These are phyloP conservation scores for Strix uralensis DNA, from an alignment of 2,113 vertebrate species.

Conservation along the genomic window DNA sequence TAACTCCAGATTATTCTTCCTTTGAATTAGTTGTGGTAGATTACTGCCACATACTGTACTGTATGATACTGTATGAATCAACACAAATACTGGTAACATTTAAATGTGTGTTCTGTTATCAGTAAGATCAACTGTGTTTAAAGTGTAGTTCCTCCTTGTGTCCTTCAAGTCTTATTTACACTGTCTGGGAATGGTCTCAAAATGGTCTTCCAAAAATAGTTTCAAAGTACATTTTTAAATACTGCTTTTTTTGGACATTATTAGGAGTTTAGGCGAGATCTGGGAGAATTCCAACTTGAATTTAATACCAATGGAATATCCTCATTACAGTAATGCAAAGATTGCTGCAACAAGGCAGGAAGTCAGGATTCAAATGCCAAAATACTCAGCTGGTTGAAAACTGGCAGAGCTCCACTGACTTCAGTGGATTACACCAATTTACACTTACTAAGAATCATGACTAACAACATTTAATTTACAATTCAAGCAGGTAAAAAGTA, in stretches of 20 bases:
- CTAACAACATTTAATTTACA: background rate
- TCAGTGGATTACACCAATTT: background rate
- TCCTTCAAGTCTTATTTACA: background rate
- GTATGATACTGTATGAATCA: background rate
- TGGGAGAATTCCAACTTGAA: background rate
- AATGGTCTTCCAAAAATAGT: conserved; percentile 6
- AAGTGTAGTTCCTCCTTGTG: background rate
- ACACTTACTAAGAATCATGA: background rate
- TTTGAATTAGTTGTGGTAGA: background rate
- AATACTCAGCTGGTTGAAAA: conserved; percentile 27
- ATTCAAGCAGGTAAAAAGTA: background rate
- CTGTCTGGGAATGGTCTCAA: background rate
- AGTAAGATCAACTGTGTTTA: background rate
- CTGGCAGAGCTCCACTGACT: background rate
- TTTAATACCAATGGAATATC: background rate
- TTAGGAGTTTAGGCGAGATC: background rate
- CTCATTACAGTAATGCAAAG: background rate
- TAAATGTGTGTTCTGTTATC: background rate
- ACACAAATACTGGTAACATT: background rate
- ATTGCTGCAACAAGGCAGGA: background rate
- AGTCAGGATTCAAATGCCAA: background rate
- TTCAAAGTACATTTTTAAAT: background rate
- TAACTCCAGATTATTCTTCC: background rate
- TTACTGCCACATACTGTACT: background rate
- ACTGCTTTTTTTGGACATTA: background rate